A percentile compares a stretch with the other conserved stretches of the same genome.
phyloP scores from a whole-genome alignment of 2,888 invertebrate genomes.

The Drosophila longiperda region DNA sequence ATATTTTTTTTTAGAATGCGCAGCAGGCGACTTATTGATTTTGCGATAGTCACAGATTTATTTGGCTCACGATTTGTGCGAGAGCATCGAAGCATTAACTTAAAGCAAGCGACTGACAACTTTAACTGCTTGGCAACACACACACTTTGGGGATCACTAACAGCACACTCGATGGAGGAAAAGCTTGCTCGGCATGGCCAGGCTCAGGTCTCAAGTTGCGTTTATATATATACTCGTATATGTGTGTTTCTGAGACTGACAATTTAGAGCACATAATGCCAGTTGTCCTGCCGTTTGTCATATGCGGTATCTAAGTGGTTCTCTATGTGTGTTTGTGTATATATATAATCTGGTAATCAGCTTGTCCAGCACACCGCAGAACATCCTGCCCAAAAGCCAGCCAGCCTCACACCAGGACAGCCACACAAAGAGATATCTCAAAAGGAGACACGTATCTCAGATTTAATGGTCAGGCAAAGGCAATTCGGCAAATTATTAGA shows the following conservation, averaged over 20 bases:
- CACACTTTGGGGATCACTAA: conserved; percentile 15
- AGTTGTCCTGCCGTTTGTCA: conserved; percentile 49
- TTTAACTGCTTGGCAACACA: conserved; percentile 53
- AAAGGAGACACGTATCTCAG: conserved; percentile 69
- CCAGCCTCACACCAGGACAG: neutral
- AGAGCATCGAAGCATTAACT: conserved; percentile 25
- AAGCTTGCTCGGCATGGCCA: conserved; percentile 8
- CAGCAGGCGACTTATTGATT: conserved; percentile 65
- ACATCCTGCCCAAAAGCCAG: conserved; percentile 12
- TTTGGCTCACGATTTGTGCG: conserved; percentile 28
- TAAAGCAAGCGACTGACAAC: conserved; percentile 49
- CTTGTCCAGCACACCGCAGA: conserved; percentile 31
- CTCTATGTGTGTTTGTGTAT: conserved; percentile 13
- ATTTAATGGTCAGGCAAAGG: conserved; percentile 78
- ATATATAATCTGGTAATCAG: conserved; percentile 71
- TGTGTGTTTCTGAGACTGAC: conserved; percentile 54
- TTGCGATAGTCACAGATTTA: conserved; percentile 70
- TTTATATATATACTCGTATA: too few relatives aligned
- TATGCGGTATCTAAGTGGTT: conserved; percentile 6
- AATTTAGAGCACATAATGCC: conserved; percentile 67
- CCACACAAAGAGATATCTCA: conserved; percentile 29
- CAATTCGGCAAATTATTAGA: conserved; percentile 82
- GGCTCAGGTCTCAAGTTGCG: conserved; percentile 53
- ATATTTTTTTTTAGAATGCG: conserved; percentile 41
- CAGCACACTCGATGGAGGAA: neutral